Evolutionary conservation across 2,888 invertebrate species (phyloP).

Genomic region (Brachypterus glaber): DNA sequence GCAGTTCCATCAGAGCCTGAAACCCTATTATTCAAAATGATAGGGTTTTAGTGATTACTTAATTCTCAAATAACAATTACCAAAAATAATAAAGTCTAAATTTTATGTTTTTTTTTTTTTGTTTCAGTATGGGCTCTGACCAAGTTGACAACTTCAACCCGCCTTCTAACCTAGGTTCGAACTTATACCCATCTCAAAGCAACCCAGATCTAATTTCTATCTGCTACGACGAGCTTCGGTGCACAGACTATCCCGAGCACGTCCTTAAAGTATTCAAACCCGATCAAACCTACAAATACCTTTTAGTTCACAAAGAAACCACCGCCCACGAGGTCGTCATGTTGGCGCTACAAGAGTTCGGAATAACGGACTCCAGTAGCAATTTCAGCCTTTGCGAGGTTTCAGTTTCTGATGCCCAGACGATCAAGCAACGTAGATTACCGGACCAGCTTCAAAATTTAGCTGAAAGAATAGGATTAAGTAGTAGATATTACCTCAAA

Average conservation of each 20-base stretch:
- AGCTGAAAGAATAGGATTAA: conserved; percentile 86
- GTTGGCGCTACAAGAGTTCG: conserved; percentile 92
- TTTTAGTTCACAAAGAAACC: conserved; percentile 89
- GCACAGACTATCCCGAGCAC: conserved; percentile 88
- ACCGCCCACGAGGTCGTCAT: conserved; percentile 90
- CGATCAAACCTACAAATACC: conserved; percentile 96
- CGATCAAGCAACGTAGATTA: conserved; percentile 90
- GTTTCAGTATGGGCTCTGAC: conserved; percentile 47
- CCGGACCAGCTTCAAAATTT: conserved; percentile 93
- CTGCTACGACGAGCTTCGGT: conserved; percentile 71
- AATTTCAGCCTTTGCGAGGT: conserved; percentile 89
- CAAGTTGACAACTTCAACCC: conserved; percentile 54
- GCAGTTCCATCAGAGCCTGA: too few species aligned
- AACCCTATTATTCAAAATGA: too few species aligned
- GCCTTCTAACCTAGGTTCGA: conserved; percentile 46
- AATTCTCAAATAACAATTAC: too few species aligned
- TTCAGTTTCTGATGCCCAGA: conserved; percentile 88
- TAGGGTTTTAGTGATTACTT: too few species aligned
- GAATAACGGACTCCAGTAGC: conserved; percentile 88
- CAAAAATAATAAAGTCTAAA: conserved; percentile 6
- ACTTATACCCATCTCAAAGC: conserved; percentile 76
- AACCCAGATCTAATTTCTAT: conserved; percentile 79
- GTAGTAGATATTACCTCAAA: conserved; percentile 91
- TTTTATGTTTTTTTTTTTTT: conserved; percentile 21
- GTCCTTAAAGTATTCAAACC: conserved; percentile 92